phyloP scores from a whole-genome alignment of 2,888 invertebrate species.

The Metellina segmentata region DNA sequence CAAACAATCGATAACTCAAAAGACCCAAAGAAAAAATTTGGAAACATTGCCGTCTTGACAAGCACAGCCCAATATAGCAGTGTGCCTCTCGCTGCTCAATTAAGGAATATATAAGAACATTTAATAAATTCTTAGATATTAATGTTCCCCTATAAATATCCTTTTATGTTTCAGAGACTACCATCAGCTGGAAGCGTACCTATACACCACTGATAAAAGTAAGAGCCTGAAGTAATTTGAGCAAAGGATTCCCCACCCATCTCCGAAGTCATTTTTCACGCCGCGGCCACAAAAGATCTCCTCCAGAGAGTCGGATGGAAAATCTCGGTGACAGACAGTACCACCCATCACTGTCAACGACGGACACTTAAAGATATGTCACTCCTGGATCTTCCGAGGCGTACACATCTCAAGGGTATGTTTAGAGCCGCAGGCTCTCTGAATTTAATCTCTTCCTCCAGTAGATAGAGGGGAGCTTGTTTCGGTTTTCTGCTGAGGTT shows the following conservation, averaged over 20 bases:
- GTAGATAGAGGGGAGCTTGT: not conserved
- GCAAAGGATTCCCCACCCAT: not conserved
- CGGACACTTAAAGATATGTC: not conserved
- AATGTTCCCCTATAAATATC: too few relatives aligned
- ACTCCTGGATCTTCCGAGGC: not conserved
- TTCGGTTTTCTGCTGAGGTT: not conserved
- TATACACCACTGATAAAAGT: not conserved
- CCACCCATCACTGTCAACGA: constrained; percentile 35
- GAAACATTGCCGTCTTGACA: too few relatives aligned
- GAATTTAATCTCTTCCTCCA: not conserved
- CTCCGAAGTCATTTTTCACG: not conserved
- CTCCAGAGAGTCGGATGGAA: not conserved
- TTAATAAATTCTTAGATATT: too few relatives aligned
- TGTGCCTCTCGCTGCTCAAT: too few relatives aligned
- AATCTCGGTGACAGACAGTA: constrained; percentile 38
- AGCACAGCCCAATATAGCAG: too few relatives aligned
- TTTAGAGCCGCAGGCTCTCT: not conserved
- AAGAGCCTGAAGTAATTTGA: not conserved
- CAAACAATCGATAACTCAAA: too few relatives aligned
- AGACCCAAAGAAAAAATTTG: too few relatives aligned
- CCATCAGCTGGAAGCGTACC: not conserved
- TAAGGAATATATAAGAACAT: too few relatives aligned
- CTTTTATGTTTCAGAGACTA: not conserved
- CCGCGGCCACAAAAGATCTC: not conserved
- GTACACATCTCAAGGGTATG: not conserved